Conservation (phyloP, 2,113 vertebrate species). For the Noturus placidus region DNA sequence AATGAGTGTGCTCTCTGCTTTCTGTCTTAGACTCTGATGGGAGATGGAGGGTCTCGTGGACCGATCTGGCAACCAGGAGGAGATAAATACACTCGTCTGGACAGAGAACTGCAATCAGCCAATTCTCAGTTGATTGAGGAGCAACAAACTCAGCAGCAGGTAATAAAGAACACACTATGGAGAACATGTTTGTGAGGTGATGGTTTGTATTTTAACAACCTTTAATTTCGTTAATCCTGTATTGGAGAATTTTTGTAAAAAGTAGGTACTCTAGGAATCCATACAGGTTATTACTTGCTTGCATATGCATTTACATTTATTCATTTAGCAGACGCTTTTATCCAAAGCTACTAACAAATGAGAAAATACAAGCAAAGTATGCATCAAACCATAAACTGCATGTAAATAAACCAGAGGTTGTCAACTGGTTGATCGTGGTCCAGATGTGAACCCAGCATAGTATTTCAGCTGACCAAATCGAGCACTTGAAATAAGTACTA, state of each 20-base stretch:
- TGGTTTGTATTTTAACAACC: background rate
- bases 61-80: slow-evolving; percentile 76
- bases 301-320: background rate
- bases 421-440: background rate
- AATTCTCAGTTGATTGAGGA: slow-evolving; percentile 94
- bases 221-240: background rate
- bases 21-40: slow-evolving; percentile 75
- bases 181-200: background rate
- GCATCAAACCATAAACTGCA: background rate
- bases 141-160: slow-evolving; percentile 94
- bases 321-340: too few relatives aligned
- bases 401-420: background rate
- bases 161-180: slow-evolving; percentile 56
- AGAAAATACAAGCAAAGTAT: too few relatives aligned
- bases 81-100: slow-evolving; percentile 82
- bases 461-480: background rate
- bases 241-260: background rate
- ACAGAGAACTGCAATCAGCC: slow-evolving; percentile 82
- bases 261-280: background rate
- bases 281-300: background rate
- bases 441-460: background rate
- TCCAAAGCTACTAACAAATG: too few relatives aligned
- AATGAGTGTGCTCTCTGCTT: background rate
- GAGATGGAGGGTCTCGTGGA: slow-evolving; percentile 75
- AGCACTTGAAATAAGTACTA: background rate